phyloP scores from a whole-genome alignment of 2,888 invertebrate genomes.

The Clivina fossor region DNA sequence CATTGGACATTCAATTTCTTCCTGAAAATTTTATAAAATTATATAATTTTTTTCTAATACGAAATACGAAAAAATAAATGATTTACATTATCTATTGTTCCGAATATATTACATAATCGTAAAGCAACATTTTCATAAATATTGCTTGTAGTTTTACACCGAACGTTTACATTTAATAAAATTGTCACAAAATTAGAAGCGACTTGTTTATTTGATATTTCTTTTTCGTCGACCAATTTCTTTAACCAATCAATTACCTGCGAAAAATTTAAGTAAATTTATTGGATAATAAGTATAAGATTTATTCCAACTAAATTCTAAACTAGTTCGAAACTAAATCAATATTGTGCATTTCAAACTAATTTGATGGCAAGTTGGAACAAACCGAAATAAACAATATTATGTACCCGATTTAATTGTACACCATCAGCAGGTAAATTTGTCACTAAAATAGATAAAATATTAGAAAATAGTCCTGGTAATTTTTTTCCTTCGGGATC shows the following conservation, averaged over 20 bases:
- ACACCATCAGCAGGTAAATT: slow-evolving; percentile 16
- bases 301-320: no score
- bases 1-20: slow-evolving; percentile 42
- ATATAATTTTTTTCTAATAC: slow-evolving; percentile 1
- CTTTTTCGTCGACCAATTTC: slow-evolving; percentile 47
- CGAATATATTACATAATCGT: slow-evolving; percentile 52
- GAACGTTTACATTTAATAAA: slow-evolving; percentile 48
- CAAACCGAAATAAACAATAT: no score
- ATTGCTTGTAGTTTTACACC: slow-evolving; percentile 49
- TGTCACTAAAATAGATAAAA: slow-evolving; percentile 39
- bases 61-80: slow-evolving; percentile 31
- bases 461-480: slow-evolving; percentile 44
- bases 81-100: slow-evolving; percentile 54
- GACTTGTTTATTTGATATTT: slow-evolving; percentile 44
- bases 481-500: slow-evolving; percentile 50
- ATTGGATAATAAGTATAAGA: not conserved
- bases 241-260: slow-evolving; percentile 53
- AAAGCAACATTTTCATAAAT: slow-evolving; percentile 53
- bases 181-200: slow-evolving; percentile 48
- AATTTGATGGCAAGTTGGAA: no score
- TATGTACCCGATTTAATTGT: slow-evolving; percentile 6
- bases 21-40: slow-evolving; percentile 40
- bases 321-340: no score
- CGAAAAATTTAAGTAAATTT: slow-evolving; percentile 34
- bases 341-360: no score